Percentiles rank a stretch among this genome's conserved stretches.
Evolutionary conservation across 2,113 vertebrate species (phyloP).

Genomic region (Nycticorax nycticorax): DNA sequence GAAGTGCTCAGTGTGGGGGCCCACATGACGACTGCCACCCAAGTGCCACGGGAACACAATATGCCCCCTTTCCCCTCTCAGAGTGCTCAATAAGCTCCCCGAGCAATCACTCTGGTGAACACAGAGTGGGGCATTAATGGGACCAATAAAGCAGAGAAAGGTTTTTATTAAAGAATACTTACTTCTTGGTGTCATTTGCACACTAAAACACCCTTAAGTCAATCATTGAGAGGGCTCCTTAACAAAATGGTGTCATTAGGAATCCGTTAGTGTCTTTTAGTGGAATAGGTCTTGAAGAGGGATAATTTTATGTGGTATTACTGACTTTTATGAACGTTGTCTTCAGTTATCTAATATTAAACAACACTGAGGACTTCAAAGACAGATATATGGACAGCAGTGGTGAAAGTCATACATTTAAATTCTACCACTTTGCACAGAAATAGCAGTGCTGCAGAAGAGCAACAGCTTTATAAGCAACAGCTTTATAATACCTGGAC

Average conservation of each 20-base stretch:
- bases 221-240: background rate
- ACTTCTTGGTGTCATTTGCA: background rate
- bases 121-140: background rate
- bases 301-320: background rate
- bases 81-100: background rate
- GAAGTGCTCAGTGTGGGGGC: background rate
- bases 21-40: rapidly evolving
- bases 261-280: background rate
- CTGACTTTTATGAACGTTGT: background rate
- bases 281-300: background rate
- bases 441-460: background rate
- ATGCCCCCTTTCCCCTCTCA: background rate
- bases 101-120: background rate
- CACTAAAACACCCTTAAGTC: background rate
- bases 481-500: background rate
- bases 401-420: background rate
- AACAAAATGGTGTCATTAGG: background rate
- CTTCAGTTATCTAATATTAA: background rate
- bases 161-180: background rate
- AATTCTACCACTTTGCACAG: background rate
- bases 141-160: background rate
- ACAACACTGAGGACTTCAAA: background rate
- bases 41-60: background rate
- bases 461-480: background rate
- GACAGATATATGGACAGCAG: background rate